Base-by-base conservation (phyloP, 1,140 invertebrate species). In the Argopecten irradians region DNA sequence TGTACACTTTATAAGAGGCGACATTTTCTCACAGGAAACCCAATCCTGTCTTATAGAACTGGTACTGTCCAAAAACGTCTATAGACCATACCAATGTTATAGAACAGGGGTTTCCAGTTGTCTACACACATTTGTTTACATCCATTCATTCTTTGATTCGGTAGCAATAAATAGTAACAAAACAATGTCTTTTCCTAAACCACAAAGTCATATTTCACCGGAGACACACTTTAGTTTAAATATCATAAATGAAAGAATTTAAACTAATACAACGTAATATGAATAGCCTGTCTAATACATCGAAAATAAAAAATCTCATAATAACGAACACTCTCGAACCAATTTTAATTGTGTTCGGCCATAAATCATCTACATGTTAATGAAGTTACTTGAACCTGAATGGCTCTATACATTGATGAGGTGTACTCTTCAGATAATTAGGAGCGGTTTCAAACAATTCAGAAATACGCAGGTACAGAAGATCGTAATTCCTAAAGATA, bases 71-170 rank as follows among this genome's bases (percentile, higher is more conserved):
- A 71, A 71, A 28, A 71, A 71, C n/a, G n/a, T 11, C 14, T 28
- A 3, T 28, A 11, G 55, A 71, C 55, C 55, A 71, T 5, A 71
- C 55, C 55, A 71, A 71, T 28, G 28, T 11, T 71, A 71, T 11
- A 71, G 5, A 22, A 71, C 55, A 71, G 19, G 55, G n/a, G 55
- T 71, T 71, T 71, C 28, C 5, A n/a, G 22, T 71, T 71, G 55
- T 71, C 55, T n/a, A 71, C 43, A 46, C 55, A 71, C 55, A 71
- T 11, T 19, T 11, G 22, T 11, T 11, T 55, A 28, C 55, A 71
- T 71, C 22, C 55, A 46, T 71, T 71, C 55, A 71, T n/a, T 71
- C 55, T 71, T 71, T 71, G 55, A 71, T 71, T 71, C 55, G 55
- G 55, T 71, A 71, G 55, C 55, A 71, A 71, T 71, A 71, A 71